A percentile compares a stretch with the other conserved stretches of the same genome.
Evolutionary conservation across 2,888 invertebrate species (phyloP).

Genomic region (Acleris laterana): DNA sequence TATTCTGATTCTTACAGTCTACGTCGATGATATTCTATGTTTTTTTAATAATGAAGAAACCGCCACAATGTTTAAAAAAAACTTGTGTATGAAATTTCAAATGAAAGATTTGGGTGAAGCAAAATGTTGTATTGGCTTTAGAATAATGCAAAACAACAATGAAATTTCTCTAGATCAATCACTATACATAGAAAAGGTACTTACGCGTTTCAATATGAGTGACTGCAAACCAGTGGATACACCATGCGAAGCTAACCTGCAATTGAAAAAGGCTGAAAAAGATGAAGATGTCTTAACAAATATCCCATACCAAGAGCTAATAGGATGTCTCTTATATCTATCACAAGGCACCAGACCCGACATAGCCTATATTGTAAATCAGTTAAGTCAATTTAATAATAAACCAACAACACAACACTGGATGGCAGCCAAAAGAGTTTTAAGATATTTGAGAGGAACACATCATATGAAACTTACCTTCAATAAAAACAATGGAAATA

Average conservation of each 20-base stretch:
- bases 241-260: constrained; percentile 6
- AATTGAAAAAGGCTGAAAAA: constrained; percentile 6
- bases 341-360: too few relatives aligned
- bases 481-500: too few relatives aligned
- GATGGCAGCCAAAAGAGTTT: constrained; percentile 26
- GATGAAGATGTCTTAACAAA: background rate
- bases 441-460: too few relatives aligned
- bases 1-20: background rate
- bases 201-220: constrained; percentile 5
- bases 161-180: background rate
- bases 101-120: constrained; percentile 9
- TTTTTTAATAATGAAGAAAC: too few relatives aligned
- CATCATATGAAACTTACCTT: too few relatives aligned
- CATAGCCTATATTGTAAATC: too few relatives aligned
- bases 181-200: constrained; percentile 1
- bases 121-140: constrained; percentile 7
- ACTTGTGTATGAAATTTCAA: background rate
- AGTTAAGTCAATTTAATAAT: too few relatives aligned
- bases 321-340: too few relatives aligned
- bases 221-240: constrained; percentile 14
- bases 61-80: background rate
- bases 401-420: too few relatives aligned
- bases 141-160: background rate
- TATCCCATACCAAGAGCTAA: too few relatives aligned
- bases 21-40: constrained; percentile 1